Evolutionary conservation across 2,113 vertebrate species (phyloP).

Genomic region (Clarias batrachus): DNA sequence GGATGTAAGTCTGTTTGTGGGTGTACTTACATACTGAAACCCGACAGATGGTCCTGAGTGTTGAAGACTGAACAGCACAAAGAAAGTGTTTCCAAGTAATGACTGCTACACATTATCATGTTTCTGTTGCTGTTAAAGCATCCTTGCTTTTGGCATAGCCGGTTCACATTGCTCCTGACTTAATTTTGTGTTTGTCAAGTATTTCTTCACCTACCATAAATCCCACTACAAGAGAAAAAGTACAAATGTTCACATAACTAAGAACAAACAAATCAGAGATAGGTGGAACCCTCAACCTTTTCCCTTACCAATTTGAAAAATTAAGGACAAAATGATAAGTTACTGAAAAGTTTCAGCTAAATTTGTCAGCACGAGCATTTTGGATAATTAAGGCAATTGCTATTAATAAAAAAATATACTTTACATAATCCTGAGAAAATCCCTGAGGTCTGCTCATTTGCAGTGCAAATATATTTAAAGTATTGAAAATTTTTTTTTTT

Average conservation of each 20-base stretch:
- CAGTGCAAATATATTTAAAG: not conserved
- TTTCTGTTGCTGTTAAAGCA: slow-evolving; percentile 16
- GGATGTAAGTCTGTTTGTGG: slow-evolving; percentile 21
- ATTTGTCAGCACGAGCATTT: not conserved
- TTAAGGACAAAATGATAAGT: not conserved
- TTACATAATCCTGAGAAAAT: not conserved
- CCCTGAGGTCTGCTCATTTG: not conserved
- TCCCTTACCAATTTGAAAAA: not conserved
- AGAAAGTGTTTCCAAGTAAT: slow-evolving; percentile 9
- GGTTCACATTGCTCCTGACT: not conserved
- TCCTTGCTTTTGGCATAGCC: slow-evolving; percentile 11
- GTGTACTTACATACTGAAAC: slow-evolving; percentile 18
- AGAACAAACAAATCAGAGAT: not conserved
- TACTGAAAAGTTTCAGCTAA: not conserved
- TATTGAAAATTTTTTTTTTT: no score
- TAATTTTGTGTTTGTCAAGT: not conserved
- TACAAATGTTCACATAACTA: not conserved
- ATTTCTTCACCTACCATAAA: slow-evolving; percentile 3
- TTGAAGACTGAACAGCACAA: slow-evolving; percentile 26
- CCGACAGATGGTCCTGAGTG: slow-evolving; percentile 8
- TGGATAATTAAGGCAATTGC: not conserved
- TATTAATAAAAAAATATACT: not conserved
- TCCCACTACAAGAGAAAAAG: not conserved
- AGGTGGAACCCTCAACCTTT: not conserved
- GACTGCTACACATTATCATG: slow-evolving; percentile 5